These are phyloP conservation scores for Chelonus formosanus DNA, from an alignment of 2,888 invertebrate species.

Conservation along the genomic window DNA sequence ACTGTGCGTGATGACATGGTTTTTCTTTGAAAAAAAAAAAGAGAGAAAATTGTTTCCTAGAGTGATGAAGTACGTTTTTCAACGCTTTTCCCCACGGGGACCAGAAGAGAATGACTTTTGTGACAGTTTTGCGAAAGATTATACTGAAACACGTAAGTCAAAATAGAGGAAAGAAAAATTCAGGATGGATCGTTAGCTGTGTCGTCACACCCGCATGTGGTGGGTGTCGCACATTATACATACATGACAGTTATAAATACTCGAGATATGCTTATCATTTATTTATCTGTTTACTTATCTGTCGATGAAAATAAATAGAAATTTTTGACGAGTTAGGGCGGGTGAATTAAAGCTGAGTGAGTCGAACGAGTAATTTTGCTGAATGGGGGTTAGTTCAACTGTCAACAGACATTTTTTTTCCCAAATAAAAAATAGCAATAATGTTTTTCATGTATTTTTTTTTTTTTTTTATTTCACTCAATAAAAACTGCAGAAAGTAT, in stretches of 20 bases:
- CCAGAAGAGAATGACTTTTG: conserved; percentile 1
- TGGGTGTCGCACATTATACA: conserved; percentile 51
- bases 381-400: too few species aligned
- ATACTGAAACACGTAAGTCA: conserved; percentile 19
- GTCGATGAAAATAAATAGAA: too few species aligned
- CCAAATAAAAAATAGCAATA: too few species aligned
- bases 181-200: conserved; percentile 36
- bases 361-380: too few species aligned
- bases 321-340: too few species aligned
- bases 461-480: too few species aligned
- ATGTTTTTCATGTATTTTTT: too few species aligned
- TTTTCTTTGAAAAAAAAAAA: conserved; percentile 1
- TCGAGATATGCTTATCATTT: too few species aligned
- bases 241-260: conserved; percentile 2
- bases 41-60: background rate
- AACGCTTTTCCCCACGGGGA: conserved; percentile 8
- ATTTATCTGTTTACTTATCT: too few species aligned
- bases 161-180: conserved; percentile 20
- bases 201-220: conserved; percentile 58
- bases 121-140: conserved; percentile 21
- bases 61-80: conserved; percentile 2
- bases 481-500: too few species aligned
- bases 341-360: too few species aligned
- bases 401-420: too few species aligned
- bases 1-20: background rate